Base-by-base conservation (phyloP, 30 jellyfish, hydroid and myxozoan species). In the Hydractinia echinata region DNA sequence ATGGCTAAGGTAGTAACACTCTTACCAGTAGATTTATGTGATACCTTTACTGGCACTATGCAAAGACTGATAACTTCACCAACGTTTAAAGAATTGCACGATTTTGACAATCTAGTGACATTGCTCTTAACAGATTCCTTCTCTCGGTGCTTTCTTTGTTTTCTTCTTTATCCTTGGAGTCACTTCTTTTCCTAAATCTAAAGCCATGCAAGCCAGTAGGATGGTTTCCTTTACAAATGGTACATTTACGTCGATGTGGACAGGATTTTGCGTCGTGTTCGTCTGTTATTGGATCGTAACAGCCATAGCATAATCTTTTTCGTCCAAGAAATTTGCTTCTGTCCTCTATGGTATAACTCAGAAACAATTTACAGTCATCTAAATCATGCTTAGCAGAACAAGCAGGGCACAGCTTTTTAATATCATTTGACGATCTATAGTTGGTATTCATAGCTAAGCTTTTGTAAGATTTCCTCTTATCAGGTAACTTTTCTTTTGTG, bases 171-270 rank as follows among this genome's bases (percentile, higher is more conserved):
- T 48, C 81, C 61, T 55, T 10, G 78, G 78, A 13, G n/a, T 30
- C 44, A 30, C 44, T 15, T 15, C 50, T 67, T 67, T 48, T 67
- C 51, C 50, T 15, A 13, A 15, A 13, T 10, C 21, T 44, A 81
- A 53, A 58, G 20, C 84, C 86, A 79, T 79, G 86, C 82, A 79
- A 81, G 15, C 86, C 61, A n/a, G 86, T 19, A 15, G 86, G 86
- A 51, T 58, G 86, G 21, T 79, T 15, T 30, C 84, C 50, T 11
- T 52, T 76, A 72, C 80, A 68, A 49, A 16, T n/a, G 18, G 44
- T 73, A 50, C 82, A 73, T 73, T 21, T 76, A 53, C 84, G 71
- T 76, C 72, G 53, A 55, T n/a, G 21, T 20, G 30, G 71, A 20
- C 84, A 76, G 53, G 79, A 51, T 54, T 64, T 76, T 60, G 55